These are phyloP conservation scores for Drosophila vallismaia DNA, from an alignment of 2,888 invertebrate species.

Conservation along the genomic window DNA sequence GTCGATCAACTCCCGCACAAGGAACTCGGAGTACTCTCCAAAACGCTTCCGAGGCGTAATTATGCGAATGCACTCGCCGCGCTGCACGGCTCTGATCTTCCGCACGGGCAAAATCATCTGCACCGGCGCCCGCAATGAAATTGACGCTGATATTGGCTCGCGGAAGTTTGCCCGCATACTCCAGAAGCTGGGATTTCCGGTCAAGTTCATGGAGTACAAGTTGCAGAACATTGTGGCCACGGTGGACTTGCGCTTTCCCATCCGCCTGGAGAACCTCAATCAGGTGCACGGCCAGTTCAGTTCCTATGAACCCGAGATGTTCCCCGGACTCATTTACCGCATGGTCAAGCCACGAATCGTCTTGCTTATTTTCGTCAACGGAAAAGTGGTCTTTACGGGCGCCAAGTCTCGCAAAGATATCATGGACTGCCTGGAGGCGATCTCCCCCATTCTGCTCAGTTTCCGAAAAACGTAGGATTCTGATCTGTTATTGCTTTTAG, in stretches of 20 bases:
- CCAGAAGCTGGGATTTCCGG: conserved; percentile 91
- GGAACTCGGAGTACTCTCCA: conserved; percentile 93
- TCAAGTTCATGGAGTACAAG: conserved; percentile 91
- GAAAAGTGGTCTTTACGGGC: conserved; percentile 98
- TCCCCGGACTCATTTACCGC: conserved; percentile 99
- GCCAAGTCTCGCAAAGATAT: conserved; percentile 96
- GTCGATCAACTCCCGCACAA: conserved; percentile 90
- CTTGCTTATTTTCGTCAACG: conserved; percentile 98
- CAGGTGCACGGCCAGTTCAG: conserved; percentile 90
- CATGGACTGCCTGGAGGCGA: conserved; percentile 96
- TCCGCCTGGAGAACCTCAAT: conserved; percentile 89
- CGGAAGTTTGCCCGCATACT: conserved; percentile 93
- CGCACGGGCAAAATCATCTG: conserved; percentile 92
- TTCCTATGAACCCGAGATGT: conserved; percentile 98
- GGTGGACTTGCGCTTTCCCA: conserved; percentile 90
- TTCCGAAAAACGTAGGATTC: conserved; percentile 91
- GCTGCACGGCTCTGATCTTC: conserved; percentile 89
- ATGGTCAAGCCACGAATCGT: conserved; percentile 98
- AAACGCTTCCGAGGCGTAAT: conserved; percentile 92
- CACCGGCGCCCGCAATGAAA: conserved; percentile 91
- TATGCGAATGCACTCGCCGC: conserved; percentile 92
- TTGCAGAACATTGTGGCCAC: conserved; percentile 91
- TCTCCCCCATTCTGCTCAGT: conserved; percentile 97
- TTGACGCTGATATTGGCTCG: conserved; percentile 90
- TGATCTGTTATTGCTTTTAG: background rate